These are phyloP conservation scores for Dascillus cervinus DNA, from an alignment of 2,888 invertebrate species.

Conservation along the genomic window DNA sequence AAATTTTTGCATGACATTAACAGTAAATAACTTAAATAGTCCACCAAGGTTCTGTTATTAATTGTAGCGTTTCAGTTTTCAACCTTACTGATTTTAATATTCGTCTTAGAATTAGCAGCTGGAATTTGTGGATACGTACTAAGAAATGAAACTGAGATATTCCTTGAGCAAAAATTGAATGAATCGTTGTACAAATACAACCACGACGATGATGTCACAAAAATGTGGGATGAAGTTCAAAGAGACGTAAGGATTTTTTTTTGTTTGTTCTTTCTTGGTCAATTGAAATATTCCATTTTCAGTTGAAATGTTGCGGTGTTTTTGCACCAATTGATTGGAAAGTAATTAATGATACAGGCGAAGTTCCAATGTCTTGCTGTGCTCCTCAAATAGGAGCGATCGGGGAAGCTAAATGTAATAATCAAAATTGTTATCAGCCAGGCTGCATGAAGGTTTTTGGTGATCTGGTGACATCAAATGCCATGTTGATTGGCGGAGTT, in stretches of 20 bases:
- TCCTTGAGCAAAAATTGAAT: slow-evolving; percentile 60
- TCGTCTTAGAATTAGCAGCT: slow-evolving; percentile 77
- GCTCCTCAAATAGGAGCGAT: slow-evolving; percentile 42
- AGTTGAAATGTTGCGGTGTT: slow-evolving; percentile 72
- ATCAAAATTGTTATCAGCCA: slow-evolving; percentile 41
- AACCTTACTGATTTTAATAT: slow-evolving; percentile 66
- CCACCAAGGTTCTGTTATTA: background rate
- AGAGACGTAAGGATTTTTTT: slow-evolving; percentile 57
- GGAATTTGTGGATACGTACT: slow-evolving; percentile 76
- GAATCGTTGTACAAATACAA: slow-evolving; percentile 58
- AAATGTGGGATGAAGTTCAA: slow-evolving; percentile 75
- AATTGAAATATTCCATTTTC: slow-evolving; percentile 20
- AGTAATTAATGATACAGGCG: slow-evolving; percentile 36
- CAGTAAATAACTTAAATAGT: slow-evolving; percentile 50
- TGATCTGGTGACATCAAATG: slow-evolving; percentile 58
- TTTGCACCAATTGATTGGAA: slow-evolving; percentile 56
- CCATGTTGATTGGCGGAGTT: slow-evolving; percentile 69
- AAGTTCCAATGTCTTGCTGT: slow-evolving; percentile 61
- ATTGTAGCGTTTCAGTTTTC: slow-evolving; percentile 54
- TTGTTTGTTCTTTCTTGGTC: background rate
- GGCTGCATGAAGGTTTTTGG: slow-evolving; percentile 64
- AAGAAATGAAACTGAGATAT: slow-evolving; percentile 56
- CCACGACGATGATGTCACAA: slow-evolving; percentile 34
- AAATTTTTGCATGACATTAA: slow-evolving; percentile 88
- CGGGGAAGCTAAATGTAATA: slow-evolving; percentile 36